Percentiles rank a stretch among this genome's conserved stretches.
These are phyloP conservation scores for Eriosoma lanigerum DNA, from an alignment of 1,140 invertebrate species.

Conservation along the genomic window DNA sequence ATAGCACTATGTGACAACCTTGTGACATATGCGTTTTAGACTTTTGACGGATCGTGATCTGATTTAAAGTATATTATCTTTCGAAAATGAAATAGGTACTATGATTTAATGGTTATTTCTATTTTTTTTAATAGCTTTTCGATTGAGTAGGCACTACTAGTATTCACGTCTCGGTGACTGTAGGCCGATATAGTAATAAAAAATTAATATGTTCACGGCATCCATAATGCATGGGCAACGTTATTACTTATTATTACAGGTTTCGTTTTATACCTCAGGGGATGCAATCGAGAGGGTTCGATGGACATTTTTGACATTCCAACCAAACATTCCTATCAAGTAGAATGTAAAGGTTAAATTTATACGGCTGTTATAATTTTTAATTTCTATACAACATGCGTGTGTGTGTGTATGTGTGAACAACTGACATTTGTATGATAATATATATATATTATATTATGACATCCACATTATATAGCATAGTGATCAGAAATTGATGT, in stretches of 20 bases:
- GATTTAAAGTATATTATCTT: not conserved
- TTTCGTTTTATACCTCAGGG: conserved; percentile 17
- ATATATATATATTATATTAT: not conserved
- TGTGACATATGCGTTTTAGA: conserved; percentile 10
- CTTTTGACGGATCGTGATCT: conserved; percentile 29
- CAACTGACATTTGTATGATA: not conserved
- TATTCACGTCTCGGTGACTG: not conserved
- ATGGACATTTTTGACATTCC: conserved; percentile 13
- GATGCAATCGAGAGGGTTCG: conserved; percentile 36
- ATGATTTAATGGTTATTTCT: not conserved
- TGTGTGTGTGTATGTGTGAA: not conserved
- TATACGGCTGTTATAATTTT: not conserved
- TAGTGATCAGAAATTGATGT: no score
- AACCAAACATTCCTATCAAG: not conserved
- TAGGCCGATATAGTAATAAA: not conserved
- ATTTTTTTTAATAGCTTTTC: conserved; percentile 29
- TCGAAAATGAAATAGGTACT: not conserved
- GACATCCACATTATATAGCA: not conserved
- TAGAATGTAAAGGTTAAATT: conserved; percentile 36
- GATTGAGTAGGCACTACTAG: not conserved
- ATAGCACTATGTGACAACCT: conserved; percentile 28
- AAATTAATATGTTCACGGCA: not conserved
- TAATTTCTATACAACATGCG: not conserved
- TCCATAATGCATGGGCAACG: not conserved
- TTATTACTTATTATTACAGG: conserved; percentile 2